Evolutionary conservation across 2,888 invertebrate genomes (phyloP), one percentile per base, ranked within the genome.

Genomic region (Thecophora atra): DNA sequence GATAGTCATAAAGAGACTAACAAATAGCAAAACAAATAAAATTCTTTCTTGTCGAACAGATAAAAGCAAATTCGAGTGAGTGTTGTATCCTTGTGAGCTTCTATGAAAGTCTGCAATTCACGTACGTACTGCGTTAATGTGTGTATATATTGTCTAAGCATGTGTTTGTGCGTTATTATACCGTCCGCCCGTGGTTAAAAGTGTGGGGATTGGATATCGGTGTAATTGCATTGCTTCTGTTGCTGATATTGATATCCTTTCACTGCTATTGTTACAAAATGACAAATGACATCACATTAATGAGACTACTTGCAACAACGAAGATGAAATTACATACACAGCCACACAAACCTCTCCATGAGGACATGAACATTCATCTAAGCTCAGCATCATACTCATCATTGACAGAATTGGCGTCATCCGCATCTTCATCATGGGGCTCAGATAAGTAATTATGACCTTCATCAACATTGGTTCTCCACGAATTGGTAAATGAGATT

Each of bases 271-370:
- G 74, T 75, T 75, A 69, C 76, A 71, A 74, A 74, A 78, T 78
- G 79, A 76, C 77, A 78, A 77, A 78, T 77, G 76, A 76, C 78
- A 75, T 77, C 75, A 75, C 76, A 74, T 77, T 77, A 77, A 78
- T 78, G 76, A 77, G 73, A 76, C 76, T 74, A 24, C 17, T 56
- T 68, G 68, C 58, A 68, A 58, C 58, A 58, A 68, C 58, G 44
- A 58, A 44, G n/a, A 47, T 17, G 17, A 68, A 68, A 68, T 68
- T 68, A 68, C 68, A 68, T 56, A 56, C 30, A 60, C 28, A 13
- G 13, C 5, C 24, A 24, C 28, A 58, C n/a, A n/a, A n/a, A n/a
- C 60, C 6, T 26, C 15, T 15, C 8, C 28, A 60, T 37, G 11
- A 37, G 2, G 3, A 37, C 58, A 26, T 24, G n/a, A 56, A 11